Base-by-base conservation (phyloP, 2,797 vertebrate species). In the Melanogrammus aeglefinus region DNA sequence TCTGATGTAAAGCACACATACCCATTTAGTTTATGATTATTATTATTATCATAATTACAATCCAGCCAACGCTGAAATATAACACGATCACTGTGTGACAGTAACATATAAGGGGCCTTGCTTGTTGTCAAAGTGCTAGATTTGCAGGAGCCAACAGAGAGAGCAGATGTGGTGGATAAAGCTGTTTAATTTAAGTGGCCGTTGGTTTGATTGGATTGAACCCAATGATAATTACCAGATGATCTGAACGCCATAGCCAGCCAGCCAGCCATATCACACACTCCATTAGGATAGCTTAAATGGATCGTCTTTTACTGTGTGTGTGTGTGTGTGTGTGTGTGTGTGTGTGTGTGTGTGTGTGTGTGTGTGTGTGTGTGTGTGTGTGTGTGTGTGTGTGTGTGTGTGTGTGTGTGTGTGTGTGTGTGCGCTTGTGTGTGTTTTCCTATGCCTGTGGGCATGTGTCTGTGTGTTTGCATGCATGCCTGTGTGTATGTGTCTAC, bases 201-300 rank as follows among this genome's bases (percentile, higher is more conserved):
- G 77, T 80, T 76, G 51, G 27, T 51, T 63, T 79, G 75, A 79
- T 84, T 76, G 72, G 80, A 84, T 77, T 72, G 76, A 75, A 79
- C 75, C 41, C 21, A 29, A 63, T 77, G 82, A 77, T 82, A 74
- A 80, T 80, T 75, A 51, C 39, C 3, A 18, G 79, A 80, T 69
- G 47, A 75, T n/a, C 72, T 77, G 73, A 74, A 79, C 71, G 41
- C 75, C 79, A 79, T 83, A 78, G 76, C 69, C 73, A 80, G 12
- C 69, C 80, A 84, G 12, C 81, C 74, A 84, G 80, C 80, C 72
- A 10, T n/a, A 66, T 21, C 12, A 0, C 31, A 69, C 76, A 72
- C 81, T 81, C 83, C 81, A 83, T 81, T 80, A 78, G 57, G 69
- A 51, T 24, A 79, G 12, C 47, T 73, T 44, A 63, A 73, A 74